These are phyloP conservation scores for Lipophrys pholis DNA, from an alignment of 2,113 vertebrate genomes.

Conservation along the genomic window DNA sequence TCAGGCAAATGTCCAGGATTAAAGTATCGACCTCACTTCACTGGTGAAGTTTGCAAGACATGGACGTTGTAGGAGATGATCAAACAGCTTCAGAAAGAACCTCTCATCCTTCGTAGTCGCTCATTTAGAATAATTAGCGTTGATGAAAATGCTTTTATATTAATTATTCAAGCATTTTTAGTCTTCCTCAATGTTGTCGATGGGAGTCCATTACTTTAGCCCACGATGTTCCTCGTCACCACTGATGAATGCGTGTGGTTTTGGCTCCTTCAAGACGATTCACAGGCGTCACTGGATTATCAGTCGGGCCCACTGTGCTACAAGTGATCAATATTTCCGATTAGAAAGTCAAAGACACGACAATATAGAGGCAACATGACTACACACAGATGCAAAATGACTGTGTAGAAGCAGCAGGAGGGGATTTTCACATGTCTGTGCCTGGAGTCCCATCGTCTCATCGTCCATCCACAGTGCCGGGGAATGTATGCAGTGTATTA, in stretches of 20 bases:
- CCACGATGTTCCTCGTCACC: neutral
- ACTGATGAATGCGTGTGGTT: neutral
- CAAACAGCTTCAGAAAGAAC: neutral
- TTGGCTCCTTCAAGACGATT: neutral
- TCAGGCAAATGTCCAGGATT: constrained; percentile 46
- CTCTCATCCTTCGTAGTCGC: neutral
- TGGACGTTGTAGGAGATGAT: neutral
- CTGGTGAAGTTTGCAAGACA: neutral
- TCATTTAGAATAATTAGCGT: neutral
- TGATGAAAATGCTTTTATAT: neutral
- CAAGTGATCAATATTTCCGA: neutral
- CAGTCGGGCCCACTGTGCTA: neutral
- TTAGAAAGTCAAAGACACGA: neutral
- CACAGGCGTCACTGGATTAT: neutral
- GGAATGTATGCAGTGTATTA: constrained; percentile 51
- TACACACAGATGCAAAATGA: neutral
- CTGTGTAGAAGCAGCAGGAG: neutral
- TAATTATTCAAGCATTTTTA: constrained; percentile 7
- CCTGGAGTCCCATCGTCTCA: neutral
- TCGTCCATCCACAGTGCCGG: constrained; percentile 24
- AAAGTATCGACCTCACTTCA: constrained; percentile 7
- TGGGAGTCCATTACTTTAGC: neutral
- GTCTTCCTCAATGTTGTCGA: constrained; percentile 14
- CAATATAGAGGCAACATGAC: neutral
- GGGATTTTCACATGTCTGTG: neutral